A percentile compares a stretch with the other conserved stretches of the same genome.
phyloP scores from a whole-genome alignment of 1,140 invertebrate genomes.

The Trypoxylus dichotomus region DNA sequence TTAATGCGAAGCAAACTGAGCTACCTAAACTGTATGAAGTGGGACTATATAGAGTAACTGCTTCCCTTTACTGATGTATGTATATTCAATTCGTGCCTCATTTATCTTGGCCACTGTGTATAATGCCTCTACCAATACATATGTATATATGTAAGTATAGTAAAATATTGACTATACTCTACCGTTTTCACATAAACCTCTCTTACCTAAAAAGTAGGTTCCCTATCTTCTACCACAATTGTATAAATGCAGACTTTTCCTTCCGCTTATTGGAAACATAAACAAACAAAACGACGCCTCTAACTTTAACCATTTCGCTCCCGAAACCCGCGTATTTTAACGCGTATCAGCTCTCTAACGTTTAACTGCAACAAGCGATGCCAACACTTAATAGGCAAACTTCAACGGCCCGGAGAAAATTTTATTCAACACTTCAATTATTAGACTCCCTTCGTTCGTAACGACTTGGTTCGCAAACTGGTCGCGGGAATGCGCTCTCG shows the following conservation, averaged over 20 bases:
- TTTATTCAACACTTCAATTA: constrained; percentile 26
- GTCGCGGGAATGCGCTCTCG: constrained; percentile 1
- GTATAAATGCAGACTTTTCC: background rate
- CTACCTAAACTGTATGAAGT: no score
- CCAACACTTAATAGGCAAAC: constrained; percentile 21
- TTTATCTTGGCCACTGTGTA: no score
- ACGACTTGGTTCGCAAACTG: constrained; percentile 15
- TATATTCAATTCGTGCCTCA: no score
- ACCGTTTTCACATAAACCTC: no score
- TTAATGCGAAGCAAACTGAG: no score
- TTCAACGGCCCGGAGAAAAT: constrained; percentile 20
- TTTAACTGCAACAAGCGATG: constrained; percentile 12
- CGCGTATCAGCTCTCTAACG: background rate
- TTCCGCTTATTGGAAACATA: background rate
- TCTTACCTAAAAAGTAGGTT: no score
- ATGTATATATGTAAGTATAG: no score
- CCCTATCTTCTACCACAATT: background rate
- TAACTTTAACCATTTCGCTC: background rate
- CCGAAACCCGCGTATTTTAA: background rate
- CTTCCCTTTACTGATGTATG: no score
- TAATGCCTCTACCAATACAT: no score
- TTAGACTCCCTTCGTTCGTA: constrained; percentile 1
- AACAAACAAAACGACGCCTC: background rate
- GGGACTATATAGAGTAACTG: no score
- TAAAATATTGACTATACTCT: no score